These are phyloP conservation scores for Drosophila prosaltans DNA, from an alignment of 1,140 invertebrate genomes.

Conservation along the genomic window DNA sequence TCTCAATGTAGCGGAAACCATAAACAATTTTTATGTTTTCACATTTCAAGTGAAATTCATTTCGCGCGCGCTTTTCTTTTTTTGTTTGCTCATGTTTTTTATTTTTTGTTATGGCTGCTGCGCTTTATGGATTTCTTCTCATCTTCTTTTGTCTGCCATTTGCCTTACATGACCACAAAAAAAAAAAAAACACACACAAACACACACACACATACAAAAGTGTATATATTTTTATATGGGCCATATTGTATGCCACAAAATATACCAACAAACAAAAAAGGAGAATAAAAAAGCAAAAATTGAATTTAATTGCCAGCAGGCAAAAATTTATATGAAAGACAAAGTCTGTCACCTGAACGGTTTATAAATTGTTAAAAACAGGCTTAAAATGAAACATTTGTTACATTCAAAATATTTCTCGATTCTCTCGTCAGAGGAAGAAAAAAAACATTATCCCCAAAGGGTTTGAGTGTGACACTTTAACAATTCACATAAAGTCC, in stretches of 20 bases:
- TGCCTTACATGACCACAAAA: conserved; percentile 69
- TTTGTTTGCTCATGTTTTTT: conserved; percentile 45
- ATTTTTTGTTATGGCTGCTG: conserved; percentile 72
- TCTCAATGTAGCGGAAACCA: conserved; percentile 73
- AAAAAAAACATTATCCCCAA: not conserved
- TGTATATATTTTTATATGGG: conserved; percentile 24
- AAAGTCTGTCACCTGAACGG: conserved; percentile 36
- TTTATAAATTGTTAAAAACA: conserved; percentile 34
- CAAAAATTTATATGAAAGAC: not conserved
- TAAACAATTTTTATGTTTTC: conserved; percentile 82
- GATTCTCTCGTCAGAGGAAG: not conserved
- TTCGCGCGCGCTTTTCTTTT: conserved; percentile 71
- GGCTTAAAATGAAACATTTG: conserved; percentile 6
- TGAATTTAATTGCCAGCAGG: conserved; percentile 62
- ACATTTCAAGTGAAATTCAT: conserved; percentile 81
- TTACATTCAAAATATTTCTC: not conserved
- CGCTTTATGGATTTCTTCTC: conserved; percentile 77
- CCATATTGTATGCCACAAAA: conserved; percentile 30
- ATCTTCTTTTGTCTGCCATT: conserved; percentile 27
- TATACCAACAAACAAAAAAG: not conserved
- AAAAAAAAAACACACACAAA: conserved; percentile 9
- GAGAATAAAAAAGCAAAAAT: conserved; percentile 30
- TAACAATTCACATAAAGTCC: not conserved
- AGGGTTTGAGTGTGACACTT: not conserved
- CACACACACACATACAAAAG: not conserved